Evolutionary conservation across 2,797 vertebrate genomes (phyloP).

Genomic region (Sebastes minor): DNA sequence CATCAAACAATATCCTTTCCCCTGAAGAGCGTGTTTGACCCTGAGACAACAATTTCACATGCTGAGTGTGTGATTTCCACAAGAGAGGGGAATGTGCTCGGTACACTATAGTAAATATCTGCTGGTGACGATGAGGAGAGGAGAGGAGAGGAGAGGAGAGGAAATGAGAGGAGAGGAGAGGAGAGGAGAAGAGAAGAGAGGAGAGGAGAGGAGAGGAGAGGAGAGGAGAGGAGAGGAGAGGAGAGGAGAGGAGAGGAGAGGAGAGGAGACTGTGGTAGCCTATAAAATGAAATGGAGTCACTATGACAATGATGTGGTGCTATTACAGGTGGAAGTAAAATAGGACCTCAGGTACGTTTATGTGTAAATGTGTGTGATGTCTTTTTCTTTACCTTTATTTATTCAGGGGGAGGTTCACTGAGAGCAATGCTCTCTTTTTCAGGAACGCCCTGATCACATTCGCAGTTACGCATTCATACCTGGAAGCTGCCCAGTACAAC

Average conservation of each 20-base stretch:
- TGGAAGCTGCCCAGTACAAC: no score
- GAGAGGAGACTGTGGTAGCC: neutral
- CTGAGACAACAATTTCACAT: conserved; percentile 2
- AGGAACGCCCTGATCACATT: no score
- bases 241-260: neutral
- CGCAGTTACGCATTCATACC: no score
- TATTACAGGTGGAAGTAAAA: neutral
- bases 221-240: neutral
- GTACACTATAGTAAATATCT: neutral
- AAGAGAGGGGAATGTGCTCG: neutral
- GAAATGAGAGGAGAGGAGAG: neutral
- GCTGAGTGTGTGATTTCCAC: conserved; percentile 18
- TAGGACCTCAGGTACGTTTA: neutral
- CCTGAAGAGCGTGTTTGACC: conserved; percentile 14
- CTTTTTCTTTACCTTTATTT: no score
- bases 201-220: neutral
- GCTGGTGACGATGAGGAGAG: neutral
- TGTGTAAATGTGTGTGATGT: neutral
- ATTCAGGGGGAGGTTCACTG: no score
- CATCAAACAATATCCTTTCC: conserved; percentile 18
- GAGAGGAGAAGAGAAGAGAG: neutral
- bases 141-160: neutral
- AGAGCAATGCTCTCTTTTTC: no score
- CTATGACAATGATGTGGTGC: neutral
- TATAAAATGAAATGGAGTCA: neutral